phyloP scores from a whole-genome alignment of 2,888 invertebrate species.

The Heliothis peltigera region DNA sequence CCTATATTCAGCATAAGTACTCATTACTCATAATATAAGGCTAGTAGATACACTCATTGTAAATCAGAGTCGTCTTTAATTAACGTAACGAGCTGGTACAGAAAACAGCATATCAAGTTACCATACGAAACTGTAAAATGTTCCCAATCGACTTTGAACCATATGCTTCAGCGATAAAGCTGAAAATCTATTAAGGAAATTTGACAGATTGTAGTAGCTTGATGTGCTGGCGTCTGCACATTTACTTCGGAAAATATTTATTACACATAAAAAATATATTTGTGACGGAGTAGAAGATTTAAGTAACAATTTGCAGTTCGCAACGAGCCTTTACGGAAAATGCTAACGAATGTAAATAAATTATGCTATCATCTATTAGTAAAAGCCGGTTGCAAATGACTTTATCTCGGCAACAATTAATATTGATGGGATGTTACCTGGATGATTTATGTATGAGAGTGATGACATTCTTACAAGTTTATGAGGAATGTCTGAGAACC shows the following conservation, averaged over 20 bases:
- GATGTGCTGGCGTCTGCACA: too few relatives aligned
- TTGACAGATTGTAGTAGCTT: too few relatives aligned
- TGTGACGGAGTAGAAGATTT: too few relatives aligned
- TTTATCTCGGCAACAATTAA: constrained; percentile 28
- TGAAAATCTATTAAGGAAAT: too few relatives aligned
- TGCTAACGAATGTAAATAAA: constrained; percentile 30
- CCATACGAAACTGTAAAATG: too few relatives aligned
- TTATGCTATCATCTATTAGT: constrained; percentile 10
- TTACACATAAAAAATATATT: too few relatives aligned
- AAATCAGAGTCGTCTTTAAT: constrained; percentile 36
- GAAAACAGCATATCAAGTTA: too few relatives aligned
- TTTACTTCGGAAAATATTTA: too few relatives aligned
- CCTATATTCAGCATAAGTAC: constrained; percentile 1
- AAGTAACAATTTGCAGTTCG: constrained; percentile 17
- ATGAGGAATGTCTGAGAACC: constrained; percentile 17
- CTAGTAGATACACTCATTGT: constrained; percentile 50
- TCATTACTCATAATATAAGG: constrained; percentile 18
- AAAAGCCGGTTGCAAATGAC: constrained; percentile 19
- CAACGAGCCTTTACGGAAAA: not conserved
- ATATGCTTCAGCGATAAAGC: too few relatives aligned
- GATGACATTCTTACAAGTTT: constrained; percentile 14
- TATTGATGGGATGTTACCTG: constrained; percentile 20
- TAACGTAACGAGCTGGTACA: constrained; percentile 31
- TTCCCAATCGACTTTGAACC: too few relatives aligned
- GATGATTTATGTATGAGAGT: constrained; percentile 4